Percentiles rank a stretch among this genome's conserved stretches.
phyloP scores from a whole-genome alignment of 2,113 vertebrate species.

The Syngnathus typhle region DNA sequence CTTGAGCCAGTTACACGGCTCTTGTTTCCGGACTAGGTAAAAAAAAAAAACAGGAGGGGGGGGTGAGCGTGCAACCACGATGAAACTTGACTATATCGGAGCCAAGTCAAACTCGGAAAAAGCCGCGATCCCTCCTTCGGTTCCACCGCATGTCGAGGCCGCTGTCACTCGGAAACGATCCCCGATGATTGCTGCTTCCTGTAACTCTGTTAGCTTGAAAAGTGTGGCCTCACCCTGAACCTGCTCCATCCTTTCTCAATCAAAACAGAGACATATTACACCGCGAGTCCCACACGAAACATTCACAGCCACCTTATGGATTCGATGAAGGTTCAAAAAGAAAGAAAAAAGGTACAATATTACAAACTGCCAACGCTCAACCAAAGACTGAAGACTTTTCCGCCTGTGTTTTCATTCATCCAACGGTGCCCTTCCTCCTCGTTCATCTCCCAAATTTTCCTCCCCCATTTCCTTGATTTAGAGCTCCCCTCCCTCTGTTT shows the following conservation, averaged over 20 bases:
- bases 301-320: slow-evolving; percentile 22
- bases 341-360: background rate
- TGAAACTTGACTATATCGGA: slow-evolving; percentile 2
- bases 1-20: slow-evolving; percentile 36
- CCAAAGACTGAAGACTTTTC: slow-evolving; percentile 49
- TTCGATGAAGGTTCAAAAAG: slow-evolving; percentile 3
- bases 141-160: slow-evolving; percentile 6
- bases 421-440: slow-evolving; percentile 26
- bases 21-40: slow-evolving; percentile 42
- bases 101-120: slow-evolving; percentile 35
- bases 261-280: slow-evolving; percentile 23
- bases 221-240: slow-evolving; percentile 43
- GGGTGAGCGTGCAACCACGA: slow-evolving; percentile 9
- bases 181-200: slow-evolving; percentile 41
- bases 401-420: slow-evolving; percentile 42
- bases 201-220: slow-evolving; percentile 28
- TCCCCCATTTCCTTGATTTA: background rate
- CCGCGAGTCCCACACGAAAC: slow-evolving; percentile 27
- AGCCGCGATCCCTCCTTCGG: slow-evolving; percentile 14
- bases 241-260: slow-evolving; percentile 25
- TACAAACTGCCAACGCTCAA: background rate
- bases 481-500: background rate
- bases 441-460: background rate
- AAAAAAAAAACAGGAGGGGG: background rate
- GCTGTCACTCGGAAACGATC: slow-evolving; percentile 35